phyloP scores from a whole-genome alignment of 1,140 invertebrate genomes.

The Akabosia matsudoensis region DNA sequence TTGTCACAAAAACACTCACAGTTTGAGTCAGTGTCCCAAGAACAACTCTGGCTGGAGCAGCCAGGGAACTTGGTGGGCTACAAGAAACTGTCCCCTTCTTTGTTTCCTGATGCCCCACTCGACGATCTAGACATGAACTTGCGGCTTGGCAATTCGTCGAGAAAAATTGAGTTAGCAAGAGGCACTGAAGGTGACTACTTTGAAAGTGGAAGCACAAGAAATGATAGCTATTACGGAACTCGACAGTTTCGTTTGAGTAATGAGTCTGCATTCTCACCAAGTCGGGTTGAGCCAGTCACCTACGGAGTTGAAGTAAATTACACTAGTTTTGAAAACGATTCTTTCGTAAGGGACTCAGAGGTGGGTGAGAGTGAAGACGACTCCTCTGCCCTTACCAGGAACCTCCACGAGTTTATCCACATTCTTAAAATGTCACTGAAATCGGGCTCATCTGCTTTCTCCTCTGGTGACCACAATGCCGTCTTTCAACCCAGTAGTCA shows the following conservation, averaged over 20 bases:
- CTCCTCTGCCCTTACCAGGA: conserved; percentile 21
- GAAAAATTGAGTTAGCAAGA: background rate
- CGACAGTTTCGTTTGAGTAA: background rate
- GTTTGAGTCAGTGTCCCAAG: no score
- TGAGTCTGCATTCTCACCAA: background rate
- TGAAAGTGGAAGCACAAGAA: background rate
- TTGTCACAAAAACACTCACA: background rate
- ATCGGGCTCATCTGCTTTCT: background rate
- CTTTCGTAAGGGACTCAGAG: background rate
- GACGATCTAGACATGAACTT: background rate
- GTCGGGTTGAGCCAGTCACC: background rate
- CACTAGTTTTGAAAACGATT: background rate
- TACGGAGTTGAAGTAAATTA: background rate
- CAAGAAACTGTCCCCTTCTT: background rate
- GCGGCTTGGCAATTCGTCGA: background rate
- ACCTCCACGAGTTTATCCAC: conserved; percentile 43
- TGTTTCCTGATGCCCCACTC: background rate
- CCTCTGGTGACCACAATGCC: background rate
- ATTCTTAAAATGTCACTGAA: conserved; percentile 42
- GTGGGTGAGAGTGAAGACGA: background rate
- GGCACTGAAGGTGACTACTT: background rate
- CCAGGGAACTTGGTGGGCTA: background rate
- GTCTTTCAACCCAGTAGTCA: background rate
- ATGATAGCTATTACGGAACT: background rate
- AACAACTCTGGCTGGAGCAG: background rate